Evolutionary conservation across 2,888 invertebrate species (phyloP), one percentile per base, ranked within the genome.

Genomic region (Ochropacha duplaris): DNA sequence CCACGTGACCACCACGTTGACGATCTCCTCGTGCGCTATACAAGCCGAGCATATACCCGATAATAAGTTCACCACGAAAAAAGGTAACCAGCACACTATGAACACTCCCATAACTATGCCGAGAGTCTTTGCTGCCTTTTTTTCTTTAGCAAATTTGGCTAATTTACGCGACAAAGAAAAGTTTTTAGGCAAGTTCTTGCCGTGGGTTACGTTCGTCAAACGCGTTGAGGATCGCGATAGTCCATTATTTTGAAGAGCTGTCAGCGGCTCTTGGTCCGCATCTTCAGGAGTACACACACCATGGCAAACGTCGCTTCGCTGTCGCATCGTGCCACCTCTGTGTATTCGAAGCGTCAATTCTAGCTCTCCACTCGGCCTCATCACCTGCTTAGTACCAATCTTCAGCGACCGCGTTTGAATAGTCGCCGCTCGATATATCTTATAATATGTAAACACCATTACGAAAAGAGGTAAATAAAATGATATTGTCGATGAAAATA

Each of bases 91-190:
- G 87, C 99, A 99, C 70, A 98, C 95, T 80, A 99, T 98, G 86
- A 99, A 99, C 66, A 98, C 98, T 59, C 98, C 98, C 96, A 99
- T 98, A 73, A 99, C 98, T 81, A 99, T 98, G 54, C 98, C 99
- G 69, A 99, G 91, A 9, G 99, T 99, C 89, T 99, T 99, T 4
- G 99, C 99, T 9, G 99, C 99, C 86, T 99, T 99, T 86, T 98
- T 98, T 87, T 99, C 99, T 83, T 98, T 98, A 54, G 99, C 98
- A 76, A 99, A 97, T 91, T 99, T 99, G 14, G 98, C 98, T 62
- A 99, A 91, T 83, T 98, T 98, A 31, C 98, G 94, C 66, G 98
- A 98, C 22, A 99, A 90, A 6, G 98, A 98, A 87, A 99, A 98
- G 90, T 98, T 97, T 86, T 98, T 98, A 28, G 95, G 95, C 77